Evolutionary conservation across 2,113 vertebrate genomes (phyloP).

Genomic region (Genyomyrus donnyi): DNA sequence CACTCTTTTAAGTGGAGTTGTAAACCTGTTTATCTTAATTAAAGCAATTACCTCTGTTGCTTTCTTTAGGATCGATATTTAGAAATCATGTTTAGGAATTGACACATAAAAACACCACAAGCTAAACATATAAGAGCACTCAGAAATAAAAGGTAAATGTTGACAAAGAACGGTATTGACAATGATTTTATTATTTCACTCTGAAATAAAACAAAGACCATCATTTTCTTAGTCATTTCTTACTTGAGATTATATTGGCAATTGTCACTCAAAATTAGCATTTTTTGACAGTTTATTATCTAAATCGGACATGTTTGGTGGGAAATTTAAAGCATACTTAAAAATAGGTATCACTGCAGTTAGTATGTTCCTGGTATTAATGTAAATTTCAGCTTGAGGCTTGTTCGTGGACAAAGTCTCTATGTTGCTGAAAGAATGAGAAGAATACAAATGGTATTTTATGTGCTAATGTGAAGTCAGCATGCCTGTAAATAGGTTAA

Average conservation of each 20-base stretch:
- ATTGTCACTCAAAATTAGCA: not conserved
- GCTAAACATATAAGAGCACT: not conserved
- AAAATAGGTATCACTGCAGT: not conserved
- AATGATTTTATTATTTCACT: not conserved
- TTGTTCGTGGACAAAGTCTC: not conserved
- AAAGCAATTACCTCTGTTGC: not conserved
- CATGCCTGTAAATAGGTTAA: not conserved
- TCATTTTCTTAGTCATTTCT: not conserved
- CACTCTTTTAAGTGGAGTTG: not conserved
- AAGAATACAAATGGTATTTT: not conserved
- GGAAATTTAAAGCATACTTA: not conserved
- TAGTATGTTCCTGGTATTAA: not conserved
- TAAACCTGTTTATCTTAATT: conserved; percentile 22
- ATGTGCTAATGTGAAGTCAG: not conserved
- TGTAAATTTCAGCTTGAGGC: not conserved
- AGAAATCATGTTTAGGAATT: not conserved
- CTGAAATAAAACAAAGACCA: not conserved
- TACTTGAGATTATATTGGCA: not conserved
- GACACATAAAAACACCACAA: not conserved
- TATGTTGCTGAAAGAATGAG: not conserved
- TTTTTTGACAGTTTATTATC: not conserved
- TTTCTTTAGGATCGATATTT: conserved; percentile 9
- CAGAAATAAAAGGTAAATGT: not conserved
- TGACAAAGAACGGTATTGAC: not conserved
- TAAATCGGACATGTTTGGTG: not conserved